Evolutionary conservation across 2,113 vertebrate genomes (phyloP), one percentile per base, ranked within the genome.

Genomic region (Calyptomena viridis): DNA sequence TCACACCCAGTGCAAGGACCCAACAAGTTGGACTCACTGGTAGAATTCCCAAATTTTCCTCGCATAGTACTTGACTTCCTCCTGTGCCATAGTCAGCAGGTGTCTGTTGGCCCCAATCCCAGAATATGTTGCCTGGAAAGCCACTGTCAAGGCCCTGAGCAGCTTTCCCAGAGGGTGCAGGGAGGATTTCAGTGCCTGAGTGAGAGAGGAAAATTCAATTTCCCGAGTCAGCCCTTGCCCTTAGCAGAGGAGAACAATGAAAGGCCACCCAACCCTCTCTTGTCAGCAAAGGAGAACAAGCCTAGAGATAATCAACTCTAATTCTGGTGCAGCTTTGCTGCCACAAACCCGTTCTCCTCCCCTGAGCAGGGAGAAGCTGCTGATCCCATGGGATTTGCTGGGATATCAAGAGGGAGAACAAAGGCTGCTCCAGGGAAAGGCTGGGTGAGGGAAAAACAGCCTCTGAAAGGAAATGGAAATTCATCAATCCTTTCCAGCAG

Each of bases 91-190:
- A 6, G 8, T 78, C 95, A 98, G 96, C 44, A 98, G 96, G 85
- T 98, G 98, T 56, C 98, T 97, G 67, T 94, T 98, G 84, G 98
- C 97, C 4, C 98, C 98, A 0, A 97, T 59, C 5, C 98, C 98
- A 1, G 96, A 83, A 6, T 97, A 98, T 0, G 98, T 97, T 18
- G 98, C 98, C 94, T 98, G 98, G 83, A 98, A 98, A 24, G 97
- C 97, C 58, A 95, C 60, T 4, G 40, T 89, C 81, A 98, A 68
- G 2, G 73, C 95, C 72, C 75, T 79, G 27, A 98, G 91, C 27
- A 98, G 93, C 94, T 98, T 98, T 8, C 98, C 98, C 84, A 98
- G 73, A 0, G 98, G 98, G 44, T 98, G 98, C 28, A 94, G 87
- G 2, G 98, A 78, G 30, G 92, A 97, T 33, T 66, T 89, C 82